Base-by-base conservation (phyloP, 2,797 vertebrate species). In the Melanogrammus aeglefinus region DNA sequence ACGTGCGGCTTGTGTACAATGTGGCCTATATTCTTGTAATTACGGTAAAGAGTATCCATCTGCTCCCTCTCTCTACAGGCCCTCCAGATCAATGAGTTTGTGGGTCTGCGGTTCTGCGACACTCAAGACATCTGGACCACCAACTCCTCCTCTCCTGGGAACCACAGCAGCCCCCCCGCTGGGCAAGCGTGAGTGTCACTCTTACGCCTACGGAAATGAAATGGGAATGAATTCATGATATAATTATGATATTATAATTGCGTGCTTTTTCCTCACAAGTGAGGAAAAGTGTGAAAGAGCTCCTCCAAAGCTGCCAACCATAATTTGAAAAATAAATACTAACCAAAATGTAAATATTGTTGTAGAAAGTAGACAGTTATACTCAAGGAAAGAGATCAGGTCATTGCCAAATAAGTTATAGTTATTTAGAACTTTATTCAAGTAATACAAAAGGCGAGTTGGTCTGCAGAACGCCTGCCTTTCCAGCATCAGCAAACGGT, bases 21-120 rank as follows among this genome's bases (percentile, higher is more conserved):
- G 35, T 36, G 6, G 35, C 6, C 35, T 6, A 36, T 36, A 36
- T 36, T 36, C 35, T 36, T 6, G 35, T 36, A 36, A 36, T 36
- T 36, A 36, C 6, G 35, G 35, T 36, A 36, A 36, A 36, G 9
- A 41, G 39, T 41, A 41, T 41, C 39, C 39, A 41, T 9, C 10
- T 14, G 3, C 57, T n/a, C 57, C 75, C 10, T 83, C 4, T 76
- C 0, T 75, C 21, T 81, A 82, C 81, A 99, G 97, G 97, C 96
- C 81, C 88, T 98, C 84, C 86, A 96, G 82, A 88, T 97, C 86
- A 97, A 96, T 79, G 97, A 99, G 86, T 94, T 98, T 90, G 89
- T 93, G 76, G 94, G 91, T 66, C 81, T 95, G 83, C 92, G 78
- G 63, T 95, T 95, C 82, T 95, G 94, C 72, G 82, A 89, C 5